phyloP scores from a whole-genome alignment of 1,140 invertebrate species.

The Drosophila pachea region DNA sequence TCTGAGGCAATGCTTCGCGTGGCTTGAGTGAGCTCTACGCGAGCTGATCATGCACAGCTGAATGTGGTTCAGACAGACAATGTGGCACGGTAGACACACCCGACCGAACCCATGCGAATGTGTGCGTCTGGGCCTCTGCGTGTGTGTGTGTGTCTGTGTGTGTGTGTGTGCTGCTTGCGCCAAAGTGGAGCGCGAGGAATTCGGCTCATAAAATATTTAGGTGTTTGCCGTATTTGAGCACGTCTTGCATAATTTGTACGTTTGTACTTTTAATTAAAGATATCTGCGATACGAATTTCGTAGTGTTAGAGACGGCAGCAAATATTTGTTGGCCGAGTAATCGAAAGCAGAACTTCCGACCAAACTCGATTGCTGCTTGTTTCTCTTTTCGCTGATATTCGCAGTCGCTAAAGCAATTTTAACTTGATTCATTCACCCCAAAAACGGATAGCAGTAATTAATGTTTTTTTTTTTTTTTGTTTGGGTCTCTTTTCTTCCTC shows the following conservation, averaged over 20 bases:
- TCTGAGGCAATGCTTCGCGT: neutral
- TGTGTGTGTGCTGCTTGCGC: no score
- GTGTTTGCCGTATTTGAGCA: conserved; percentile 74
- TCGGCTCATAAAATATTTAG: conserved; percentile 71
- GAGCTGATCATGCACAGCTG: conserved; percentile 50
- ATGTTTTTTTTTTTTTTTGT: conserved; percentile 7
- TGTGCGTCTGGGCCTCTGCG: conserved; percentile 15
- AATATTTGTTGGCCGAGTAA: no score
- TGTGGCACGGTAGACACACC: conserved; percentile 37
- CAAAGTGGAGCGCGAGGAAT: conserved; percentile 42
- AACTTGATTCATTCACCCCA: neutral
- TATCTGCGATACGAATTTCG: conserved; percentile 47
- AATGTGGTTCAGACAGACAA: conserved; percentile 10
- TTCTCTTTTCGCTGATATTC: no score
- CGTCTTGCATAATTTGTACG: conserved; percentile 73
- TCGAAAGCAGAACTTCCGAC: no score
- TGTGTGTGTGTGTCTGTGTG: conserved; percentile 19
- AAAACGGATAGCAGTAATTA: neutral
- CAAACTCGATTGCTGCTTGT: no score
- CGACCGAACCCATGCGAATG: conserved; percentile 7
- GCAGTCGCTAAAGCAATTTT: no score
- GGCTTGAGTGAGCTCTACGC: conserved; percentile 50
- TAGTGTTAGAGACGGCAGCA: conserved; percentile 6
- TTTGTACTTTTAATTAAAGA: conserved; percentile 75
- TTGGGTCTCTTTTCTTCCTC: conserved; percentile 11